Evolutionary conservation across 1,140 invertebrate genomes (phyloP), one percentile per base, ranked within the genome.

Genomic region (Zelostemma sp.): DNA sequence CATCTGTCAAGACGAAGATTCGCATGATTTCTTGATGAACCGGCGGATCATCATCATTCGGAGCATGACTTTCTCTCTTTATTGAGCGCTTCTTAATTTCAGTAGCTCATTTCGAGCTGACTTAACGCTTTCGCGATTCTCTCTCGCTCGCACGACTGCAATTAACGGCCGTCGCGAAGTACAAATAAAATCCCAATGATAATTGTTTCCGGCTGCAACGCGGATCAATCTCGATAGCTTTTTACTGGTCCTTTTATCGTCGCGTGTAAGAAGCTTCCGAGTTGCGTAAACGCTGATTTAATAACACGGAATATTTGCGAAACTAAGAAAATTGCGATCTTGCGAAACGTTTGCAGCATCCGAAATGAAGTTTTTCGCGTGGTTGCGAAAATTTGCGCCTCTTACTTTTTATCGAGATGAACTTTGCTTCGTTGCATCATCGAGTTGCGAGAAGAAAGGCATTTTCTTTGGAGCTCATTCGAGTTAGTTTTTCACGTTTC

Each of bases 191-290:
- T 61, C 43, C 53, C 43, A 63, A 51, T 72, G 71, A 70, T 78
- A 78, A 78, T 78, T 76, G 73, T 68, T 78, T 78, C 76, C 76
- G 72, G 67, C 75, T 72, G 74, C 75, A 78, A 74, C 71, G 54
- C 38, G 50, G 55, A 67, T 67, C 60, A 66, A 62, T 72, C 58
- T 68, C 54, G 70, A 68, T 65, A 41, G 57, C 57, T 11, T 35
- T 43, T 6, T 49, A 28, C 25, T 19, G 53, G 54, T 12, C 25
- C 40, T 47, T 41, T 14, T 8, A 59, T 73, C 59, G 15, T 47
- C 19, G 35, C 46, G 49, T 31, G 28, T 31, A n/a, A n/a, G n/a
- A n/a, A n/a, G n/a, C n/a, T 11, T 11, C 28, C 28, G 28, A 5
- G 28, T 31, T 31, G 28, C 28, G 28, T 11, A 31, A 31, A n/a